These are phyloP conservation scores for Macrostomum lignano DNA, from an alignment of 1,140 invertebrate species.

Conservation along the genomic window DNA sequence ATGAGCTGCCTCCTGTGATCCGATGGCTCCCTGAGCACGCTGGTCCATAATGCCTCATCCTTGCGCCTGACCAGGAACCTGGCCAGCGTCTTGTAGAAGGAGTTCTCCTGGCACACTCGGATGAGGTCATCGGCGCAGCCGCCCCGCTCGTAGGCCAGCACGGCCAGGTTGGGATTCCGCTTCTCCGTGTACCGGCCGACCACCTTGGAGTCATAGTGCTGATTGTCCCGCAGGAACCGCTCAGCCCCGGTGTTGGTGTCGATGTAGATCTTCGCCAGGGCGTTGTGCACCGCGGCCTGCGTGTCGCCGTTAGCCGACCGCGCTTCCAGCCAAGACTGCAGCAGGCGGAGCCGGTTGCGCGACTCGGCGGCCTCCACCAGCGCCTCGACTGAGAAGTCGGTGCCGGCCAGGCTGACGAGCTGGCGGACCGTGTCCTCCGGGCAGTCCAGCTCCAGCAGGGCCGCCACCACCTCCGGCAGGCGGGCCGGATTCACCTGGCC, in stretches of 20 bases:
- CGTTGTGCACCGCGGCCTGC: constrained; percentile 92
- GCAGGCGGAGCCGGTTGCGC: constrained; percentile 67
- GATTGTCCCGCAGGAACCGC: constrained; percentile 68
- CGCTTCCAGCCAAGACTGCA: constrained; percentile 82
- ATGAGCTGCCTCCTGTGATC: constrained; percentile 78
- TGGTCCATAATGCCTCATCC: constrained; percentile 77
- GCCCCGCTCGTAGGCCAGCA: constrained; percentile 89
- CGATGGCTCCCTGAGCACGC: constrained; percentile 72
- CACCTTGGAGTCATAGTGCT: constrained; percentile 72
- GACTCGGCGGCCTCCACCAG: constrained; percentile 93
- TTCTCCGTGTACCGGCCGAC: constrained; percentile 97
- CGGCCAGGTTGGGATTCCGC: constrained; percentile 86
- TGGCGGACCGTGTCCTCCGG: constrained; percentile 97
- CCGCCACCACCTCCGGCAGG: constrained; percentile 82
- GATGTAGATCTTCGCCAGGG: constrained; percentile 95
- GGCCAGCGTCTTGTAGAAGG: constrained; percentile 85
- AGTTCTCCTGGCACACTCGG: constrained; percentile 90
- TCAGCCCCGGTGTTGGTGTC: constrained; percentile 98
- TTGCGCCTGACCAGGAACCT: constrained; percentile 70
- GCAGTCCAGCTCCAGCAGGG: constrained; percentile 84
- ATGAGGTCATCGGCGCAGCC: constrained; percentile 88
- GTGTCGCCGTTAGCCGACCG: constrained; percentile 76
- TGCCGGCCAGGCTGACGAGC: constrained; percentile 71
- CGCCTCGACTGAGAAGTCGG: constrained; percentile 96
- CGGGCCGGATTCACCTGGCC: constrained; percentile 87